A percentile compares a stretch with the other conserved stretches of the same genome.
Evolutionary conservation across 35 echinoderm and acorn worm genomes (phyloP).

Genomic region (Apostichopus californicus): DNA sequence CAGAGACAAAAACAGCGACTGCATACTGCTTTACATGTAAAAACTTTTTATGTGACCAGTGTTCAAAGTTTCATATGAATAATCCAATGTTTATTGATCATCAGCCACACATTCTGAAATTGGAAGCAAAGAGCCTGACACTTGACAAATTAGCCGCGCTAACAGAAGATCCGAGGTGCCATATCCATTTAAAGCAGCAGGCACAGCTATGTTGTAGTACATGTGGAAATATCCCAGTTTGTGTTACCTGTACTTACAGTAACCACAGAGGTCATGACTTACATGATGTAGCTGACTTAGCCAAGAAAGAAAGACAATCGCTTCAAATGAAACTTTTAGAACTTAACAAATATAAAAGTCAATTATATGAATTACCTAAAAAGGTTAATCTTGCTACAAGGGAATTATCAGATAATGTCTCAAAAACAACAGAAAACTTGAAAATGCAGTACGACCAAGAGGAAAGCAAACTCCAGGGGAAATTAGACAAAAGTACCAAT

Average conservation of each 20-base stretch:
- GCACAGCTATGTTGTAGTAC: background rate
- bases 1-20: background rate
- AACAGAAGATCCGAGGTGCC: background rate
- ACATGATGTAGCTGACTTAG: background rate
- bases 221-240: background rate
- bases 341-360: background rate
- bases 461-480: background rate
- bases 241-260: background rate
- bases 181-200: background rate
- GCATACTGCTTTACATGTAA: conserved; percentile 40
- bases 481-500: background rate
- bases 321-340: background rate
- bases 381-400: background rate
- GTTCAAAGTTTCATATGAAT: background rate
- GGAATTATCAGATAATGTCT: background rate
- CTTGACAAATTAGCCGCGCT: background rate
- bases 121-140: background rate
- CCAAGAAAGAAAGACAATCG: background rate
- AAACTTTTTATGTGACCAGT: conserved; percentile 10
- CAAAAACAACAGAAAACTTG: background rate
- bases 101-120: background rate
- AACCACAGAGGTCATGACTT: background rate
- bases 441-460: background rate
- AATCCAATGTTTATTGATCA: background rate
- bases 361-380: background rate